A percentile compares a stretch with the other conserved stretches of the same genome.
phyloP scores from a whole-genome alignment of 2,797 vertebrate species.

The Carduelis carduelis region DNA sequence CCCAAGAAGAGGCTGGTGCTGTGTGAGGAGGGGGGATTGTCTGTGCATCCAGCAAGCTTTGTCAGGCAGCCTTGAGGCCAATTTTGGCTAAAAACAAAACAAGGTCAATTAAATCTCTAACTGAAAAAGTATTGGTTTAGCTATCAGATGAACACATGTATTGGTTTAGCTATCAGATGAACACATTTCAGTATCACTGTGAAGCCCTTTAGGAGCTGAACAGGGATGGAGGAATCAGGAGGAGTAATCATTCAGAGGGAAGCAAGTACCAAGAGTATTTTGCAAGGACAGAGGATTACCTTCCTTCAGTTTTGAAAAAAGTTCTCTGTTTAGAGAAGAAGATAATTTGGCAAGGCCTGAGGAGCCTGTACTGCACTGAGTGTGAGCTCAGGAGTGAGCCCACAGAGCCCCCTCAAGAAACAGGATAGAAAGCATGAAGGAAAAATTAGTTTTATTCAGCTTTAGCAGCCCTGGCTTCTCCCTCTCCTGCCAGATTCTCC shows the following conservation, averaged over 20 bases:
- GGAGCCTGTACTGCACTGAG: not conserved
- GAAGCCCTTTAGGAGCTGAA: not conserved
- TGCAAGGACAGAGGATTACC: not conserved
- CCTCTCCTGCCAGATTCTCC: not conserved
- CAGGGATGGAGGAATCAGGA: not conserved
- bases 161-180: not conserved
- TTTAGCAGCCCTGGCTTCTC: not conserved
- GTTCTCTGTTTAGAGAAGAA: not conserved
- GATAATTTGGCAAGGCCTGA: not conserved
- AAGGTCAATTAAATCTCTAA: not conserved
- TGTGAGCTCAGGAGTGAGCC: not conserved
- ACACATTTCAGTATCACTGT: not conserved
- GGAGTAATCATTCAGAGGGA: not conserved
- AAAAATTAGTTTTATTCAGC: not conserved
- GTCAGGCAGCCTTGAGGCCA: not conserved
- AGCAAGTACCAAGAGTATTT: not conserved
- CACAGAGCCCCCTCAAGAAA: not conserved
- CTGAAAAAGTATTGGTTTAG: not conserved
- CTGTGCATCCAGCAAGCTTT: not conserved
- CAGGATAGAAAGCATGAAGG: not conserved
- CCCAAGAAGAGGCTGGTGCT: not conserved
- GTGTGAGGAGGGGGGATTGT: not conserved
- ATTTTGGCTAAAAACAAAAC: not conserved
- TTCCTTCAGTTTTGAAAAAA: not conserved
- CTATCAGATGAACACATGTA: not conserved